phyloP scores from a whole-genome alignment of 2,888 invertebrate species.

The Imbricaverruca yamaguchii region DNA sequence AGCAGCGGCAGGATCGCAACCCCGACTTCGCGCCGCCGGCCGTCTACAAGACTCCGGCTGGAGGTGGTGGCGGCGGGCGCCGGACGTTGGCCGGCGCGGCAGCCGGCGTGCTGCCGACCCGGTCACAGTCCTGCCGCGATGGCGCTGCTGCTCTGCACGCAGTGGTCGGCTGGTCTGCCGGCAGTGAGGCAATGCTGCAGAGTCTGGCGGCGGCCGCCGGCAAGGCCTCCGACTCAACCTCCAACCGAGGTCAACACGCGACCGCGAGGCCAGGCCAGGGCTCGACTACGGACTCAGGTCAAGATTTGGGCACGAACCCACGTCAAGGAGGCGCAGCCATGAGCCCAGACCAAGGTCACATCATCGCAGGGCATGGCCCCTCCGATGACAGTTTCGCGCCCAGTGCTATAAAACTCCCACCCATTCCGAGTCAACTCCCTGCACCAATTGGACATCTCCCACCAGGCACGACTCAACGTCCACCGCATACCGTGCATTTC shows the following conservation, averaged over 20 bases:
- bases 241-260: too few relatives aligned
- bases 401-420: too few relatives aligned
- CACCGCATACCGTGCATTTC: background rate
- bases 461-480: background rate
- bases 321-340: background rate
- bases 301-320: too few relatives aligned
- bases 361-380: background rate
- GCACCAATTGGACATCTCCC: background rate
- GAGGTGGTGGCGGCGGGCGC: background rate
- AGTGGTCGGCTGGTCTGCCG: too few relatives aligned
- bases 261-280: too few relatives aligned
- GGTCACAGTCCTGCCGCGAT: too few relatives aligned
- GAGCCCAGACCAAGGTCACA: background rate
- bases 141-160: too few relatives aligned
- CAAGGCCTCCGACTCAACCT: too few relatives aligned
- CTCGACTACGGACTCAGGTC: too few relatives aligned
- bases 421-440: too few relatives aligned
- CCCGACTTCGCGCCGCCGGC: slow-evolving; percentile 69
- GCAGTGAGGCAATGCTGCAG: too few relatives aligned
- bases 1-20: slow-evolving; percentile 54
- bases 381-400: background rate
- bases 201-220: too few relatives aligned
- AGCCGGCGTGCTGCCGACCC: background rate
- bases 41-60: slow-evolving; percentile 16
- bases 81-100: background rate